Percentiles rank a stretch among this genome's conserved stretches.
Evolutionary conservation across 2,888 invertebrate species (phyloP).

Genomic region (Odontocolon sp.): DNA sequence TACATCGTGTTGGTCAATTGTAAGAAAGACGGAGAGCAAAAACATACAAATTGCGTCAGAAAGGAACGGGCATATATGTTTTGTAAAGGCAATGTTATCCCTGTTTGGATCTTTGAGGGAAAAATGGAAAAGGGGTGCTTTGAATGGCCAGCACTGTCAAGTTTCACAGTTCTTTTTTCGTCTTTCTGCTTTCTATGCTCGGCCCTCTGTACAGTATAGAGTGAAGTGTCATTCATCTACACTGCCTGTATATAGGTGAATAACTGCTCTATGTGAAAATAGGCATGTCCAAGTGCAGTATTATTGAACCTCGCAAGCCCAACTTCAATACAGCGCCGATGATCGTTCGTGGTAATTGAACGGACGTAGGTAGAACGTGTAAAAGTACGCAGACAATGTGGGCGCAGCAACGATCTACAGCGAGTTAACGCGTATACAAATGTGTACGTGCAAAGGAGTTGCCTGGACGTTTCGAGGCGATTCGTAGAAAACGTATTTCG

Average conservation of each 20-base stretch:
- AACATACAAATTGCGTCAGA: not conserved
- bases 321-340: constrained; percentile 32
- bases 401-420: not conserved
- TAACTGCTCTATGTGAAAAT: not conserved
- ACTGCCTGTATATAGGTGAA: too few relatives aligned
- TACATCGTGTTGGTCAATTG: not conserved
- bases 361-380: constrained; percentile 62
- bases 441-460: constrained; percentile 28
- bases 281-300: not conserved
- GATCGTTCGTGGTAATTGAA: constrained; percentile 67
- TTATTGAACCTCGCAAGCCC: not conserved
- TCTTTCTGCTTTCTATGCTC: not conserved
- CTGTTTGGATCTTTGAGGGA: constrained; percentile 27
- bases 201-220: not conserved
- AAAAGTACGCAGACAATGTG: constrained; percentile 66
- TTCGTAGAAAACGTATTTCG: constrained; percentile 74
- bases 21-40: not conserved
- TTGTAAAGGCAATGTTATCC: constrained; percentile 44
- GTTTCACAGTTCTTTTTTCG: not conserved
- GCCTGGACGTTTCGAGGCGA: constrained; percentile 44
- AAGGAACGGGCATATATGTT: constrained; percentile 27
- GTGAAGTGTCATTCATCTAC: constrained; percentile 9
- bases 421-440: not conserved
- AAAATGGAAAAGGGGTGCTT: not conserved
- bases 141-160: constrained; percentile 11